These are phyloP conservation scores for Lochmaea crataegi DNA, from an alignment of 2,888 invertebrate genomes.

Conservation along the genomic window DNA sequence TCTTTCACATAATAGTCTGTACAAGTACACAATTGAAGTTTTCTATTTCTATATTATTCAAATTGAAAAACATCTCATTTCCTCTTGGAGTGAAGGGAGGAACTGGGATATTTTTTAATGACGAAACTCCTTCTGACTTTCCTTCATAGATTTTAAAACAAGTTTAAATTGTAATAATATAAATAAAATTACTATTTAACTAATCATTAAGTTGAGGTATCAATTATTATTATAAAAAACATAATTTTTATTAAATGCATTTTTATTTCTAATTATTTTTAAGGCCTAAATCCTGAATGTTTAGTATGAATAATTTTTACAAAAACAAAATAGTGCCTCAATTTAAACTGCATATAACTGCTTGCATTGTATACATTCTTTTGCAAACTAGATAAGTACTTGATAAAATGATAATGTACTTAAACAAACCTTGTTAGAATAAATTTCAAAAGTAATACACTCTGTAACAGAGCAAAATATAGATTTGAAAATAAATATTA, in stretches of 20 bases:
- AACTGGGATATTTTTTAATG: too few species aligned
- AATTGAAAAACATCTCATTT: too few species aligned
- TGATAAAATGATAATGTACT: conserved; percentile 18
- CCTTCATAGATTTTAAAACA: not conserved
- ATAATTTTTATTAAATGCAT: not conserved
- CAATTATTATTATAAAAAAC: not conserved
- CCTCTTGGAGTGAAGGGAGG: too few species aligned
- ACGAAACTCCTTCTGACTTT: too few species aligned
- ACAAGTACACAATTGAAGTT: too few species aligned
- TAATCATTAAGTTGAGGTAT: not conserved
- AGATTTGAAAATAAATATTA: conserved; percentile 36
- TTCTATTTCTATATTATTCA: too few species aligned
- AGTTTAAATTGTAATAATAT: not conserved
- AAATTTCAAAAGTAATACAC: conserved; percentile 28
- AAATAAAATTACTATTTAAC: not conserved
- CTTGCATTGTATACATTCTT: conserved; percentile 39
- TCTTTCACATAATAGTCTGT: too few species aligned
- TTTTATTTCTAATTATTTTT: conserved; percentile 6
- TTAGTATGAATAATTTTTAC: conserved; percentile 29
- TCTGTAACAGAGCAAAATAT: conserved; percentile 35
- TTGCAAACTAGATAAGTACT: conserved; percentile 36
- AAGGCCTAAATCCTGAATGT: conserved; percentile 18
- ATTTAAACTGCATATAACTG: conserved; percentile 34
- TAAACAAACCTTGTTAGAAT: conserved; percentile 28
- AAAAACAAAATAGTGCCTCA: conserved; percentile 41